phyloP scores from a whole-genome alignment of 2,888 invertebrate species.

The Arctia plantaginis region DNA sequence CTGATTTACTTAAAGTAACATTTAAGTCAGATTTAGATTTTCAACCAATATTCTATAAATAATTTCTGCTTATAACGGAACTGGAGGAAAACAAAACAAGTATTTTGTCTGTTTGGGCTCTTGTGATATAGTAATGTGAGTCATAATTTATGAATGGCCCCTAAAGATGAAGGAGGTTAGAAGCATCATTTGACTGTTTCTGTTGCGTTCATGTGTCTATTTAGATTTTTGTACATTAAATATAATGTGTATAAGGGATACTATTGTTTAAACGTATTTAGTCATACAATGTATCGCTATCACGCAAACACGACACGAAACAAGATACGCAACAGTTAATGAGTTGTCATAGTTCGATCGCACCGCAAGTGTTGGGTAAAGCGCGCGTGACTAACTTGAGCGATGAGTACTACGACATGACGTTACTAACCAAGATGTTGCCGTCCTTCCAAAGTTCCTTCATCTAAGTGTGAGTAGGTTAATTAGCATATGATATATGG shows the following conservation, averaged over 20 bases:
- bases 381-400: constrained; percentile 9
- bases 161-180: too few species aligned
- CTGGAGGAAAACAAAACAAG: too few species aligned
- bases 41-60: too few species aligned
- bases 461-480: background rate
- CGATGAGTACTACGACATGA: background rate
- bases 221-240: too few species aligned
- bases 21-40: too few species aligned
- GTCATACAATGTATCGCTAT: background rate
- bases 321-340: background rate
- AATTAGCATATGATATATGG: background rate
- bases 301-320: background rate
- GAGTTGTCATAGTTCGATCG: background rate
- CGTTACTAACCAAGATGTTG: background rate
- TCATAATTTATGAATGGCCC: too few species aligned
- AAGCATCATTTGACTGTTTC: too few species aligned
- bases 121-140: too few species aligned
- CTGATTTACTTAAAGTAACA: too few species aligned
- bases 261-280: background rate
- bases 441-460: background rate
- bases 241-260: background rate
- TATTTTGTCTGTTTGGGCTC: too few species aligned
- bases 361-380: background rate
- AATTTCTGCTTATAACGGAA: too few species aligned
- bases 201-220: too few species aligned